phyloP scores from a whole-genome alignment of 2,888 invertebrate species.

The Lasioglossum lativentre region DNA sequence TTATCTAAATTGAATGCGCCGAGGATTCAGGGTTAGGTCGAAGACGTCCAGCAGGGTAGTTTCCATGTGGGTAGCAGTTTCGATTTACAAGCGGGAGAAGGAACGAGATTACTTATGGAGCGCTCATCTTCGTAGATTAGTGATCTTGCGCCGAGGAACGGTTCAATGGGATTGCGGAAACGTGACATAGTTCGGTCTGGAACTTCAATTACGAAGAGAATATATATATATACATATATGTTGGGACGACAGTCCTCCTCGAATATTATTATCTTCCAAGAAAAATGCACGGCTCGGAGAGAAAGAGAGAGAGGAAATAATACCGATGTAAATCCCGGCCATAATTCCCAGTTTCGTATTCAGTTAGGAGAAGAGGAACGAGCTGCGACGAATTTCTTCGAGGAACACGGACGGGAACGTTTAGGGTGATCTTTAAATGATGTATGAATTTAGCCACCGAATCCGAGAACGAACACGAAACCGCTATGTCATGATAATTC shows the following conservation, averaged over 20 bases:
- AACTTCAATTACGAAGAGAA: conserved; percentile 16
- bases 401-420: background rate
- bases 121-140: conserved; percentile 10
- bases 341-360: background rate
- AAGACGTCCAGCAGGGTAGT: background rate
- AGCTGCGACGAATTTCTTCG: conserved; percentile 1
- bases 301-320: background rate
- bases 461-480: conserved; percentile 14
- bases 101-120: conserved; percentile 5
- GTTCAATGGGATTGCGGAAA: conserved; percentile 13
- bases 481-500: background rate
- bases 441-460: conserved; percentile 8
- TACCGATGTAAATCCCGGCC: background rate
- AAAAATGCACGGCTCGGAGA: background rate
- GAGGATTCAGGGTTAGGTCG: background rate
- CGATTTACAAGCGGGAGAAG: background rate
- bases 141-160: conserved; percentile 4
- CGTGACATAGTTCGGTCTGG: conserved; percentile 17
- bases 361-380: background rate
- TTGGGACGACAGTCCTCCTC: background rate
- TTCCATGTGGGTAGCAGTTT: background rate
- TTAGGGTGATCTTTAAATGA: conserved; percentile 9
- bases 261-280: background rate
- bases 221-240: background rate
- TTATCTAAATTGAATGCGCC: background rate